Base-by-base conservation (phyloP, 2,113 vertebrate genomes). In the Chionomys nivalis region DNA sequence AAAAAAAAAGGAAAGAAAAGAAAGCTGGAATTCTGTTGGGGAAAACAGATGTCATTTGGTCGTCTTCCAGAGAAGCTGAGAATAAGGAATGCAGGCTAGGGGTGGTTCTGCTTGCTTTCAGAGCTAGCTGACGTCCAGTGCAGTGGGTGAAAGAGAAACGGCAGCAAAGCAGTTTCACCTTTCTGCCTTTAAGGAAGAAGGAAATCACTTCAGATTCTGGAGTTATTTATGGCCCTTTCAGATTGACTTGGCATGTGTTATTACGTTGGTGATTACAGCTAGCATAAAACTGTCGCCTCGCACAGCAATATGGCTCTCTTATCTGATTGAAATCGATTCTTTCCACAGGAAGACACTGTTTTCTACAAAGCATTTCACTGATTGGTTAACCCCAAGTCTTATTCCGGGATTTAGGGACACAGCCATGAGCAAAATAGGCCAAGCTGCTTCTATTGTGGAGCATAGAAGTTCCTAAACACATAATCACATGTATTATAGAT, bases 141-240 rank as follows among this genome's bases (percentile, higher is more conserved):
- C 72, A 88, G 95, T 21, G 76, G 36, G 93, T 81, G 61, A 87
- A 94, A 96, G 86, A 89, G 92, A 97, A 92, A 75, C 31, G 92
- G 66, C 39, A 88, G 47, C 31, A 89, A 63, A 92, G 90, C 31
- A 16, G 87, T 23, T 93, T 89, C 91, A 81, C n/a, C n/a, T 4
- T 21, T 94, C 58, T 42, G 68, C 83, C 94, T 92, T 91, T 91
- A 86, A 97, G 82, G 94, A 90, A 70, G 39, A 95, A 95, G 89
- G 65, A 96, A 94, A 92, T 91, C 83, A 76, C 93, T 94, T 87
- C 79, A 96, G 90, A 77, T 76, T 94, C 89, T 93, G 82, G 70
- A 89, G 89, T 95, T 91, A 96, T 87, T 96, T 93, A 55, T 44
- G 72, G 26, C 86, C 95, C 68, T 96, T 95, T 95, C 58, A 96